Base-by-base conservation (phyloP, 2,888 invertebrate genomes). In the Macropis europaea region DNA sequence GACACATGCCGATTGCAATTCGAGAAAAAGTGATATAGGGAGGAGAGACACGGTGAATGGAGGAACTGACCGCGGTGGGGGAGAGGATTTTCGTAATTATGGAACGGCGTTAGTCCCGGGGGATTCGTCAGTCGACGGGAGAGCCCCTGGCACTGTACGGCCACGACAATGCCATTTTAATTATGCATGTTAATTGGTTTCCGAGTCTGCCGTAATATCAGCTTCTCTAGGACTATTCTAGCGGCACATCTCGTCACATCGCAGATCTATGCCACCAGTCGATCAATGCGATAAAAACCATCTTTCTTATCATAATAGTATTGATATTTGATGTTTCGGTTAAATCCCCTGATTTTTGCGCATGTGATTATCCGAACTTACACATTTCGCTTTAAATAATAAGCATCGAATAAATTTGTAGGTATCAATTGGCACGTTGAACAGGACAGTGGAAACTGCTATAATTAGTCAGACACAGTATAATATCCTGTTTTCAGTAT, bases 151-250 rank as follows among this genome's bases (percentile, higher is more conserved):
- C 68, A 56, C 63, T 76, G 77, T 73, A 76, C 76, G 77, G 80
- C 84, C 76, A 82, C 84, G 83, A 86, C 86, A 86, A 86, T 87
- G 86, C 82, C 85, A 82, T 87, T 86, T 87, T 85, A 86, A 87
- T 87, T 87, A 87, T 87, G 82, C 84, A 86, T 85, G 87, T 85
- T 87, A 87, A 87, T 87, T 87, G 84, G 85, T 82, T 82, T 81
- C 81, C 77, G 82, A 82, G 83, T 82, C 84, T 81, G 71, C 71
- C 76, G 82, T 74, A 82, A 80, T 79, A 73, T 77, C 77, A 72
- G 83, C 79, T 78, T 77, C 83, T 83, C 84, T 77, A 82, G 79
- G 79, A 82, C 82, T 80, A 76, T 82, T 79, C 84, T 80, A 82
- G 82, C 80, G 63, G 45, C 22, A 53, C 59, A 48, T 60, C 78